These are phyloP conservation scores for Ictalurus punctatus DNA, from an alignment of 2,113 vertebrate genomes.

Conservation along the genomic window DNA sequence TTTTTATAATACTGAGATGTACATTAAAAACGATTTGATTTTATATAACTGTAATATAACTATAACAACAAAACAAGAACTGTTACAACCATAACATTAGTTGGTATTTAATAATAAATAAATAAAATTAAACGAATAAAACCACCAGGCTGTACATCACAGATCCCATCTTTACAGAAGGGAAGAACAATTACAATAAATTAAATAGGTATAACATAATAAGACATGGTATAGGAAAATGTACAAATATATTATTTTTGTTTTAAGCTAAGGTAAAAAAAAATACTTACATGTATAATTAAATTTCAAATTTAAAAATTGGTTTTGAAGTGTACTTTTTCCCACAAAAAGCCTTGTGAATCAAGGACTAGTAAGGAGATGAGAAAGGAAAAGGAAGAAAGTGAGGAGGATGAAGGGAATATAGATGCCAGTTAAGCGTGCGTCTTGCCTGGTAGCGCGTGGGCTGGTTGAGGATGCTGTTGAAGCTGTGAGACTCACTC, in stretches of 20 bases:
- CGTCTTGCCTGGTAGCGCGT: constrained; percentile 83
- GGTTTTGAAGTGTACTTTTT: background rate
- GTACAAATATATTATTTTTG: background rate
- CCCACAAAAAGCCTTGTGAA: background rate
- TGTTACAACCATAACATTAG: too few relatives aligned
- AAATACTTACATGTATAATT: background rate
- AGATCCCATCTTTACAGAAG: background rate
- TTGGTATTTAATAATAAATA: too few relatives aligned
- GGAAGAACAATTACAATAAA: background rate
- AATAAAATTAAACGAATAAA: too few relatives aligned
- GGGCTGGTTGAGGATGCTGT: constrained; percentile 86
- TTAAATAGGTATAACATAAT: background rate
- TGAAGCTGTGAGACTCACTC: constrained; percentile 86
- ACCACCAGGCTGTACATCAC: background rate
- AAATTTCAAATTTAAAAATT: background rate
- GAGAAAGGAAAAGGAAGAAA: background rate
- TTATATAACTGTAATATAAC: background rate
- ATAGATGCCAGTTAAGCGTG: background rate
- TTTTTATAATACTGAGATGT: background rate
- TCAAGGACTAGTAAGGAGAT: background rate
- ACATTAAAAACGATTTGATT: background rate
- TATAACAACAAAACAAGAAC: background rate
- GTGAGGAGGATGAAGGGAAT: background rate
- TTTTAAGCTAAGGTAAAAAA: background rate
- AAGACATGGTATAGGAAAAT: background rate